Percentiles rank a stretch among this genome's conserved stretches.
phyloP scores from a whole-genome alignment of 23 tunicate species.

The Trididemnum clinides region DNA sequence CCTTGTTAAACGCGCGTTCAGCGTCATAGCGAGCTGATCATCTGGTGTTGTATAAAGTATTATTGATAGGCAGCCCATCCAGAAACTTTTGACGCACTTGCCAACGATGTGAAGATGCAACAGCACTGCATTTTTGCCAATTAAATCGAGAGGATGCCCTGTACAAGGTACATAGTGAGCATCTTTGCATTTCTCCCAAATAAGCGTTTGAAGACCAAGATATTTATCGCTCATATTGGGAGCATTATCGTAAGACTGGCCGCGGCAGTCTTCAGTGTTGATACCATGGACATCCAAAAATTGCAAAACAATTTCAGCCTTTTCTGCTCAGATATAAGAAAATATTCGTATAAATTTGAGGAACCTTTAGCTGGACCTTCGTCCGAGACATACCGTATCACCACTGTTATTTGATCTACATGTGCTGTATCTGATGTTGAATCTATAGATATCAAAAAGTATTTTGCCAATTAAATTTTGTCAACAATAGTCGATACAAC shows the following conservation, averaged over 20 bases:
- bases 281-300: neutral
- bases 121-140: neutral
- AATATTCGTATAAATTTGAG: constrained; percentile 18
- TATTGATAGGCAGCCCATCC: neutral
- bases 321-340: constrained; percentile 12
- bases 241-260: constrained; percentile 48
- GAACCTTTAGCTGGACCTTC: constrained; percentile 29
- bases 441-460: constrained; percentile 28
- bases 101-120: neutral
- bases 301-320: constrained; percentile 23
- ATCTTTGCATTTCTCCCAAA: neutral
- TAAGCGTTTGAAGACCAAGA: constrained; percentile 4
- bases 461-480: constrained; percentile 17
- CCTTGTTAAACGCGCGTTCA: neutral
- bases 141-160: constrained; percentile 12
- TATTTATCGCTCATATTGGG: constrained; percentile 22
- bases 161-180: constrained; percentile 17
- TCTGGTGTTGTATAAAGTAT: neutral
- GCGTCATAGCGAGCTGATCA: constrained; percentile 20
- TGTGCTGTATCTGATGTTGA: constrained; percentile 39
- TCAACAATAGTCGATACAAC: constrained; percentile 5
- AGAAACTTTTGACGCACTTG: neutral
- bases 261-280: constrained; percentile 9
- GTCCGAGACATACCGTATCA: constrained; percentile 10
- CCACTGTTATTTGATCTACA: constrained; percentile 32